phyloP scores from a whole-genome alignment of 2,888 invertebrate species.

The Entomobrya proxima region DNA sequence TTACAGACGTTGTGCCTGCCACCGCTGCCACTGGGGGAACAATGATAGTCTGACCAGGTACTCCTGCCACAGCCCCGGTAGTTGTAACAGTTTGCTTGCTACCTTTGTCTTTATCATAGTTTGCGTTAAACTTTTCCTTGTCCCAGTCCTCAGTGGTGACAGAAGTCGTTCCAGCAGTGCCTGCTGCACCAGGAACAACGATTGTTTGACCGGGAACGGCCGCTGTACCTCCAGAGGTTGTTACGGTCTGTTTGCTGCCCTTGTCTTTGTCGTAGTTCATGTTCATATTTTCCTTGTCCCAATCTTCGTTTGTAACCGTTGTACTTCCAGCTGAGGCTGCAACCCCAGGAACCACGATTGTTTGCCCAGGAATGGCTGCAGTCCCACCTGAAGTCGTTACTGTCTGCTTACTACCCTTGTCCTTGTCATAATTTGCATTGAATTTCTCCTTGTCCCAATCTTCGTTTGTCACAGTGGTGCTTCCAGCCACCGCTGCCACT shows the following conservation, averaged over 20 bases:
- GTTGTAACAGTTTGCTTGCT: constrained; percentile 14
- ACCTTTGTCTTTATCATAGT: background rate
- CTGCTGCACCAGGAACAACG: background rate
- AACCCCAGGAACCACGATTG: background rate
- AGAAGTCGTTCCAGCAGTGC: background rate
- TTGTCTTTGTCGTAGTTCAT: constrained; percentile 31
- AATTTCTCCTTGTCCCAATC: constrained; percentile 18
- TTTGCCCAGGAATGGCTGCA: background rate
- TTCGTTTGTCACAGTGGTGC: constrained; percentile 6
- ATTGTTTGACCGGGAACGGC: background rate
- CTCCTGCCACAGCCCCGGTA: background rate
- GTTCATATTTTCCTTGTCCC: constrained; percentile 3
- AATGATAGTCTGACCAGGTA: background rate
- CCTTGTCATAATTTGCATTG: background rate
- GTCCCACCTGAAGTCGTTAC: background rate
- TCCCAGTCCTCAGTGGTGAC: background rate
- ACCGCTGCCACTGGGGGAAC: background rate
- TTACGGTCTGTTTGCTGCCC: background rate
- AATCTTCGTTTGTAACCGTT: constrained; percentile 13
- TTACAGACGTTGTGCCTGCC: background rate
- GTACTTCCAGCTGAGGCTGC: background rate
- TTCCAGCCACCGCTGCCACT: background rate
- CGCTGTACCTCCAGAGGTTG: background rate
- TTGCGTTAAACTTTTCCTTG: background rate
- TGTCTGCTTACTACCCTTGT: constrained; percentile 29